Conservation (phyloP, 2,113 vertebrate genomes). For the Scolopax mira region DNA sequence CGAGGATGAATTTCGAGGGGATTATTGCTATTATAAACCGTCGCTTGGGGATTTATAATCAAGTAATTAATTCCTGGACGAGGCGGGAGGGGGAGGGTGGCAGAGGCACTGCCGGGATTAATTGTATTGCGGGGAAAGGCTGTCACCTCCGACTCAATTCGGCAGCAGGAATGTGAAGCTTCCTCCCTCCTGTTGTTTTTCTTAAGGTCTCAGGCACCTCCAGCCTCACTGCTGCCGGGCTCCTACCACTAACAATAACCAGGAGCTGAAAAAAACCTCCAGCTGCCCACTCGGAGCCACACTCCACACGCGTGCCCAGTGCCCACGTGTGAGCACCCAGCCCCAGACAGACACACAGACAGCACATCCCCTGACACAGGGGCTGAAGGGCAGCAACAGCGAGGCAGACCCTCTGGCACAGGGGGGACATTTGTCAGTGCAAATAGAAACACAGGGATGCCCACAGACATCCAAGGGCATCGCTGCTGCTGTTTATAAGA, state of each 20-base stretch:
- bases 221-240: neutral
- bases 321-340: neutral
- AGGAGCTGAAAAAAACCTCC: neutral
- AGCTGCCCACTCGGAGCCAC: neutral
- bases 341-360: neutral
- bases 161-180: slow-evolving; percentile 20
- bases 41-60: slow-evolving; percentile 60
- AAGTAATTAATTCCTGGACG: slow-evolving; percentile 70
- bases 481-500: neutral
- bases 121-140: slow-evolving; percentile 49
- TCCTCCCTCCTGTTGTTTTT: slow-evolving; percentile 26
- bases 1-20: slow-evolving; percentile 49
- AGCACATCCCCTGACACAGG: neutral
- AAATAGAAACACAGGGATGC: neutral
- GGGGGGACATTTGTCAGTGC: accelerated
- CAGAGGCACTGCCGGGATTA: slow-evolving; percentile 51
- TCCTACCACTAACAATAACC: neutral
- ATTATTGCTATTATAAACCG: slow-evolving; percentile 63
- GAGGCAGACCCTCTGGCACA: accelerated
- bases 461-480: neutral
- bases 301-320: neutral
- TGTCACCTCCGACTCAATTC: slow-evolving; percentile 46
- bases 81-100: slow-evolving; percentile 47
- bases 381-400: neutral
- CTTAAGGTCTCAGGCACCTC: neutral